Percentiles rank a stretch among this genome's conserved stretches.
phyloP scores from a whole-genome alignment of 2,113 vertebrate species.

The Thunnus thynnus region DNA sequence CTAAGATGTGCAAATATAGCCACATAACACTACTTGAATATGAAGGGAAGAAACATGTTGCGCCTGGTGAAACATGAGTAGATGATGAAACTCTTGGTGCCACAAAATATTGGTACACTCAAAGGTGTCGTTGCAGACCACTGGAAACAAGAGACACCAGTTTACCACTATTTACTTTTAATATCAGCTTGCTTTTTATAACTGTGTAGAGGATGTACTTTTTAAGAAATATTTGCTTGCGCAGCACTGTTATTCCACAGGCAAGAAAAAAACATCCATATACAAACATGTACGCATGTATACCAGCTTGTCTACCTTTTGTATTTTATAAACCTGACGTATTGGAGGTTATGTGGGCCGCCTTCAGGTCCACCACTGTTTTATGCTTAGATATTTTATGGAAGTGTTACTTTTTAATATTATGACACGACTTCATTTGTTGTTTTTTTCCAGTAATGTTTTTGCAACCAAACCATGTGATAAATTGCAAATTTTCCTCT shows the following conservation, averaged over 20 bases:
- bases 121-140: constrained; percentile 79
- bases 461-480: constrained; percentile 68
- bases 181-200: constrained; percentile 80
- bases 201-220: constrained; percentile 77
- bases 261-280: constrained; percentile 72
- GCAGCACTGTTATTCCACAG: constrained; percentile 77
- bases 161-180: constrained; percentile 82
- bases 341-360: constrained; percentile 75
- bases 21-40: constrained; percentile 86
- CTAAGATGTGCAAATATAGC: constrained; percentile 79
- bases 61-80: constrained; percentile 71
- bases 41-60: constrained; percentile 79
- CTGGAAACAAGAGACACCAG: constrained; percentile 79
- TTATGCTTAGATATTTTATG: constrained; percentile 81
- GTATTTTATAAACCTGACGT: constrained; percentile 81
- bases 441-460: constrained; percentile 70
- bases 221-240: constrained; percentile 77
- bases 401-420: constrained; percentile 81
- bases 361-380: constrained; percentile 74
- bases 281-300: constrained; percentile 77
- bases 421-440: constrained; percentile 63
- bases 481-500: constrained; percentile 63
- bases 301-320: constrained; percentile 79
- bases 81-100: constrained; percentile 75
- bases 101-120: constrained; percentile 78